Evolutionary conservation across 2,797 vertebrate genomes (phyloP).

Genomic region (Gephyroberyx darwinii): DNA sequence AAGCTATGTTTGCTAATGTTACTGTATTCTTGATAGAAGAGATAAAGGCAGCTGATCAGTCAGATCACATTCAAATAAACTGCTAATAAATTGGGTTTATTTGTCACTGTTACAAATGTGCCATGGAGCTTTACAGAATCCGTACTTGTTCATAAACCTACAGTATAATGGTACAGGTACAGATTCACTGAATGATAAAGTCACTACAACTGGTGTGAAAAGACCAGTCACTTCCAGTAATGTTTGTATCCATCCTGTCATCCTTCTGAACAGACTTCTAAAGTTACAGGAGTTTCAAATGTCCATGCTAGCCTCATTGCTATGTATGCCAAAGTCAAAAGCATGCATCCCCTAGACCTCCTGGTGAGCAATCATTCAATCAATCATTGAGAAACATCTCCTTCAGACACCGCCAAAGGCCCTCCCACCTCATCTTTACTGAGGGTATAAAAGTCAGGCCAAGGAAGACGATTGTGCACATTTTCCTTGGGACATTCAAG

Average conservation of each 20-base stretch:
- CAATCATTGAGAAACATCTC: too few species aligned
- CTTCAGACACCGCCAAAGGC: neutral
- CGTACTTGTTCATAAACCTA: too few species aligned
- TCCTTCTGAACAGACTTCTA: constrained; percentile 44
- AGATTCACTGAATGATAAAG: too few species aligned
- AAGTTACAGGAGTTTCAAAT: constrained; percentile 53
- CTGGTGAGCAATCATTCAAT: constrained; percentile 15
- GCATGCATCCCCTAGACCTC: constrained; percentile 10
- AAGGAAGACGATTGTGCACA: neutral
- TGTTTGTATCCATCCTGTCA: constrained; percentile 16
- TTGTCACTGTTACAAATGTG: too few species aligned
- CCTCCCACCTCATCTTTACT: neutral
- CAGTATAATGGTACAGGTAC: too few species aligned
- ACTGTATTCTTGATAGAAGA: too few species aligned
- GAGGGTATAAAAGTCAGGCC: constrained; percentile 60
- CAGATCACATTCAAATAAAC: too few species aligned
- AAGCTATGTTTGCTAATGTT: too few species aligned
- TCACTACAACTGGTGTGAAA: constrained; percentile 4
- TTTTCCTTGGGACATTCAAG: constrained; percentile 9
- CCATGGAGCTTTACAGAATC: too few species aligned
- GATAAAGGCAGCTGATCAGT: too few species aligned
- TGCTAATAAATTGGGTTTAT: too few species aligned
- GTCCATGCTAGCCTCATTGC: constrained; percentile 11
- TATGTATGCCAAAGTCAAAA: constrained; percentile 55
- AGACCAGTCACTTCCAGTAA: constrained; percentile 6